A percentile compares a stretch with the other conserved stretches of the same genome.
These are phyloP conservation scores for Thinocorus orbignyianus DNA, from an alignment of 2,113 vertebrate genomes.

Conservation along the genomic window DNA sequence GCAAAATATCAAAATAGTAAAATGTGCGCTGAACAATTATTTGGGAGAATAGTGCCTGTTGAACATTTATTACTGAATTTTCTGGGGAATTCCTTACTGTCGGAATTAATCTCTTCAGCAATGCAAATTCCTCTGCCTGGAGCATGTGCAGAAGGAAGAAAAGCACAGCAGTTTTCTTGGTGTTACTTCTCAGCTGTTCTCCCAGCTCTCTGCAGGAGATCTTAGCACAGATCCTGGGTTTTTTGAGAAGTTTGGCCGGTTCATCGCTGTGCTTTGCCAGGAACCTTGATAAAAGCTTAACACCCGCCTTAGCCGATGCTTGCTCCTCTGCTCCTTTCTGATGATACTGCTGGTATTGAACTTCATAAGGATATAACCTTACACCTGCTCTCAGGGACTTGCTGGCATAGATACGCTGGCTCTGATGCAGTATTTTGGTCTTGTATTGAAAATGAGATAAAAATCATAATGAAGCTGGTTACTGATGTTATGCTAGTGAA, in stretches of 20 bases:
- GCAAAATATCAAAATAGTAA: background rate
- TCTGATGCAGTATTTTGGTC: background rate
- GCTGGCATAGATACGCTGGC: background rate
- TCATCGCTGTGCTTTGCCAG: background rate
- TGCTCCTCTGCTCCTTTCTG: background rate
- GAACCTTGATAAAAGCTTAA: background rate
- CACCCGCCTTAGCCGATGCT: background rate
- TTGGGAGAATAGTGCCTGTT: background rate
- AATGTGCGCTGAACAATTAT: background rate
- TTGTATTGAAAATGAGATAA: background rate
- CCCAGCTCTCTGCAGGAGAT: background rate
- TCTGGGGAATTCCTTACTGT: background rate
- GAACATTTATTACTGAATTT: background rate
- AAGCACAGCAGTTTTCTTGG: background rate
- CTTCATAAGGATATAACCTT: background rate
- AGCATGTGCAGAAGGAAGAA: slow-evolving; percentile 11
- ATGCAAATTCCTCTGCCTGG: background rate
- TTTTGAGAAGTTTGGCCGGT: background rate
- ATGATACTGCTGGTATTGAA: background rate
- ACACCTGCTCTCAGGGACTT: background rate
- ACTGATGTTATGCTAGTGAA: background rate
- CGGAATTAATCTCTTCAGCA: slow-evolving; percentile 7
- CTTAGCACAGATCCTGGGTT: slow-evolving; percentile 8
- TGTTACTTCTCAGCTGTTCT: background rate
- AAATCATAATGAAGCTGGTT: background rate